Evolutionary conservation across 2,888 invertebrate genomes (phyloP), one percentile per base, ranked within the genome.

Genomic region (Lycophotia porphyrea): DNA sequence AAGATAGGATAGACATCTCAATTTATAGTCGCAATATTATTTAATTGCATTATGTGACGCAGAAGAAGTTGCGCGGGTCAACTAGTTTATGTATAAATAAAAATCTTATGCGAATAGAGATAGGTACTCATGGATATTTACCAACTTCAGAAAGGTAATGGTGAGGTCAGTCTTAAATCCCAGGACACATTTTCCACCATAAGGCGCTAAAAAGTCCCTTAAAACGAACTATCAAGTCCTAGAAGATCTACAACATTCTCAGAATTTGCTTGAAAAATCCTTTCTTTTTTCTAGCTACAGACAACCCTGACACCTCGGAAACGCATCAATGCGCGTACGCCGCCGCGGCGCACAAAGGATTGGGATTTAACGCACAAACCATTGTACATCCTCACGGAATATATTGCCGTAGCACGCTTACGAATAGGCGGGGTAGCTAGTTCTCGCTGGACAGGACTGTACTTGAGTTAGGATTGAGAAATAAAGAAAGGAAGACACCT

Each of bases 361-460:
- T 88, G 78, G 84, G 86, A 87, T 84, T 86, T 85, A 87, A 87
- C 88, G 84, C 85, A 87, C 91, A 88, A 88, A 89, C 88, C 91
- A 92, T 92, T 91, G 91, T 92, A 88, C 89, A 90, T 91, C 91
- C 91, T 91, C 90, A 87, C 87, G 90, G 91, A 91, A 90, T 92
- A 91, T 92, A 92, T 92, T 91, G 90, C 91, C 87, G 82, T 85
- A 89, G 90, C 90, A 90, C 90, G 91, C 89, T 91, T 88, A 85
- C 87, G 85, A 78, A 88, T 87, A 90, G 92, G 92, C 91, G 91
- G 91, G 90, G 91, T 88, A 87, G 89, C 87, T 86, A 88, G 87
- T 82, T 87, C 84, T 86, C 80, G 73, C 42, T 72, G 75, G 72
- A 88, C 92, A 92, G 92, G 91, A 87, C 82, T 79, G 91, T 70